Percentiles rank a stretch among this genome's conserved stretches.
Conservation (phyloP, 2,797 vertebrate species). For the Hypotaenidia philippensis region DNA sequence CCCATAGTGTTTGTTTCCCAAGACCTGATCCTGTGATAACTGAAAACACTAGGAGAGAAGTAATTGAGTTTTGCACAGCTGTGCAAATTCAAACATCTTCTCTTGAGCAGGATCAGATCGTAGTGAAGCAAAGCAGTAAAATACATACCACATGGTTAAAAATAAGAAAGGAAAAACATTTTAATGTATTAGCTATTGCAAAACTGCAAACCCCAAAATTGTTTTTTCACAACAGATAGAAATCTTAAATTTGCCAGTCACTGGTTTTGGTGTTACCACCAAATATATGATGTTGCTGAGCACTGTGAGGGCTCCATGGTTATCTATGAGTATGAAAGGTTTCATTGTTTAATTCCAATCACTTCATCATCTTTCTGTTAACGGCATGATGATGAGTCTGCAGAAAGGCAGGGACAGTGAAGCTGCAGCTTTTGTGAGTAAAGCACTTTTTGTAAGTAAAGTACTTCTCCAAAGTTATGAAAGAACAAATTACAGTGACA, state of each 20-base stretch:
- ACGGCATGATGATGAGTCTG: neutral
- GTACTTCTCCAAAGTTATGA: neutral
- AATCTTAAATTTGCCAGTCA: neutral
- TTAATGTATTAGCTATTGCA: neutral
- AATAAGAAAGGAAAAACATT: neutral
- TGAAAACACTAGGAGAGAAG: neutral
- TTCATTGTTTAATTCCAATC: neutral
- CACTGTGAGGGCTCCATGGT: neutral
- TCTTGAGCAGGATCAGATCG: neutral
- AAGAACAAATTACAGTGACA: rapidly evolving
- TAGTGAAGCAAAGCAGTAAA: neutral
- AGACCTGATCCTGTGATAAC: neutral
- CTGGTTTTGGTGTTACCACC: neutral
- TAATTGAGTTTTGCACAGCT: neutral
- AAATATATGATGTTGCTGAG: neutral
- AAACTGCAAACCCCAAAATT: neutral
- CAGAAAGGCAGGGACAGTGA: neutral
- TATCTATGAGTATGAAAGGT: neutral
- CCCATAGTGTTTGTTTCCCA: neutral
- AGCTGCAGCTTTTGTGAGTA: neutral
- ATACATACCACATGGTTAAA: neutral
- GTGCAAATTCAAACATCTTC: neutral
- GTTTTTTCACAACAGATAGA: neutral
- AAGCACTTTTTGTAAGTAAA: neutral
- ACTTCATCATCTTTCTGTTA: neutral